Percentiles rank a stretch among this genome's conserved stretches.
phyloP scores from a whole-genome alignment of 2,797 vertebrate genomes.

The Sitta carolinensis region DNA sequence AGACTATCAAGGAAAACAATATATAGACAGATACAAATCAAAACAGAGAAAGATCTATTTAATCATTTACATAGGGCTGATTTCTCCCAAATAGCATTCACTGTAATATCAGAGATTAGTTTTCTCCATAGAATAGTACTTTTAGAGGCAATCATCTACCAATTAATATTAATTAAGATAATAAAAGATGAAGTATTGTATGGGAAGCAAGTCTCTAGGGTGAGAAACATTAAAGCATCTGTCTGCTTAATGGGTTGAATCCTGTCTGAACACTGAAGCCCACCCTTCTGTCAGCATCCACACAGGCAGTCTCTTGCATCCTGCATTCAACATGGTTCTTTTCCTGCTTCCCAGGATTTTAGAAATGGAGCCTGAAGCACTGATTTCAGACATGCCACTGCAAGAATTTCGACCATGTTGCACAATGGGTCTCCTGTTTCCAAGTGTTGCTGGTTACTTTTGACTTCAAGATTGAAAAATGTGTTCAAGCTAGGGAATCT shows the following conservation, averaged over 20 bases:
- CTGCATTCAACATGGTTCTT: not conserved
- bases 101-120: not conserved
- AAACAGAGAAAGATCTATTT: not conserved
- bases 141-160: not conserved
- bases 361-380: not conserved
- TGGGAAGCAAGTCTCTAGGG: not conserved
- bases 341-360: not conserved
- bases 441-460: not conserved
- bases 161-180: constrained; percentile 32
- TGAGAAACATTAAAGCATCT: not conserved
- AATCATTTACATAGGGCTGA: not conserved
- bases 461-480: not conserved
- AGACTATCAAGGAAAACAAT: not conserved
- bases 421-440: not conserved
- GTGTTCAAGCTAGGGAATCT: not conserved
- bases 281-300: not conserved
- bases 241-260: not conserved
- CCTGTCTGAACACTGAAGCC: not conserved
- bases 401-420: not conserved
- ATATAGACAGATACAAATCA: not conserved
- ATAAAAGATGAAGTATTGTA: not conserved
- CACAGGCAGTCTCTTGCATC: not conserved
- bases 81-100: not conserved
- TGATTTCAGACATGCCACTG: not conserved
- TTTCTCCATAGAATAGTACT: not conserved